Evolutionary conservation across 2,113 vertebrate genomes (phyloP).

Genomic region (Phaethornis superciliosus): DNA sequence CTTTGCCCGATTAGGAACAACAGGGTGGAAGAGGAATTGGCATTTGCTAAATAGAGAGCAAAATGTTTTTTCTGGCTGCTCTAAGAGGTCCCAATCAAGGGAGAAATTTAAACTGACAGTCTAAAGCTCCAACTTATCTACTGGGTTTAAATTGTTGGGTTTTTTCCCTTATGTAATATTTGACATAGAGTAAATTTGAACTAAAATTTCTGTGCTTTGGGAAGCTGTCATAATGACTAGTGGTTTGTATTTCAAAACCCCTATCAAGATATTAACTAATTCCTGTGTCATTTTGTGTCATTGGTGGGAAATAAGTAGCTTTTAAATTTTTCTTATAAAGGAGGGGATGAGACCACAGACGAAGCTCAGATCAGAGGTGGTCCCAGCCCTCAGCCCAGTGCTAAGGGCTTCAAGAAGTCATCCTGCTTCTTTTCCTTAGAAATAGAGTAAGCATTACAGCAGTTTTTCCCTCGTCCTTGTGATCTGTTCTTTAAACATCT

Average conservation of each 20-base stretch:
- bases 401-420: conserved; percentile 1
- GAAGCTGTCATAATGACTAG: background rate
- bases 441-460: background rate
- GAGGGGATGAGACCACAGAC: conserved; percentile 20
- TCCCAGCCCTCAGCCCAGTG: conserved; percentile 8
- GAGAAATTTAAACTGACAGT: background rate
- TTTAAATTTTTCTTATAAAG: background rate
- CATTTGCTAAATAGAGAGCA: background rate
- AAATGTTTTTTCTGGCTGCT: background rate
- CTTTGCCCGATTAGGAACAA: background rate
- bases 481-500: background rate
- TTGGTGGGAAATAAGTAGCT: conserved; percentile 17
- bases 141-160: background rate
- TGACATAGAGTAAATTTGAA: background rate
- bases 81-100: background rate
- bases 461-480: background rate
- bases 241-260: background rate
- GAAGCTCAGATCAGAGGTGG: background rate
- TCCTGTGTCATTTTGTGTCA: conserved; percentile 15
- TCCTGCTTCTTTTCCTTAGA: background rate
- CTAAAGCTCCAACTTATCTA: background rate
- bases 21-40: background rate
- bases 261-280: background rate
- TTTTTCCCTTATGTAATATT: background rate
- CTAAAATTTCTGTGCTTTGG: background rate